Evolutionary conservation across 2,113 vertebrate species (phyloP), one percentile per base, ranked within the genome.

Genomic region (Microcebus murinus): DNA sequence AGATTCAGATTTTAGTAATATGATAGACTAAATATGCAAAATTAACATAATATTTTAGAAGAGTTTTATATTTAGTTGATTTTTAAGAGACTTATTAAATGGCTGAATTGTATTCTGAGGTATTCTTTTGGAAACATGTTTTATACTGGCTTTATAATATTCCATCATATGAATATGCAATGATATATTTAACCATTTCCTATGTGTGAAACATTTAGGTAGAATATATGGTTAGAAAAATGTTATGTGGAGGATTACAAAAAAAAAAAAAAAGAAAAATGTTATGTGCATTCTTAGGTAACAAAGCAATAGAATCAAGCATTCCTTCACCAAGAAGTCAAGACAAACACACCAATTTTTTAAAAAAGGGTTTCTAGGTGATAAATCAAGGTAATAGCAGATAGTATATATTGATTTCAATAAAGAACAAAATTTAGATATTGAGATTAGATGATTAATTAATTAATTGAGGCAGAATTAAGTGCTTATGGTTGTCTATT

Each of bases 101-200:
- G 21, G 21, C 36, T 92, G 55, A 97, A 48, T 67, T 95, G 27
- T 82, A 52, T 65, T 86, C 52, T 61, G 27, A 96, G 20, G 3
- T 65, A 90, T 92, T 94, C 67, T 90, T 92, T 76, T 70, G 45
- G 25, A 90, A 94, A 92, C 15, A 48, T 52, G 45, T 74, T 84
- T 96, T 96, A 45, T 73, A 61, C 73, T 73, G n/a, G 3, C n/a
- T 61, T 0, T 45, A 81, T 93, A 55, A 48, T 91, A 65, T 70
- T 95, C 8, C 14, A 67, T 68, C 63, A 76, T 50, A 71, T 74
- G 74, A 52, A 87, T 73, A 92, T 65, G 12, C 36, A 61, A 84
- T 79, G 87, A 87, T 87, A 80, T 82, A 29, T 71, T 84, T 76
- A 96, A 34, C 13, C 50, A 86, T 63, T 95, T 92, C 45, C 31